phyloP scores from a whole-genome alignment of 1,140 invertebrate genomes.

The Venturia canescens region DNA sequence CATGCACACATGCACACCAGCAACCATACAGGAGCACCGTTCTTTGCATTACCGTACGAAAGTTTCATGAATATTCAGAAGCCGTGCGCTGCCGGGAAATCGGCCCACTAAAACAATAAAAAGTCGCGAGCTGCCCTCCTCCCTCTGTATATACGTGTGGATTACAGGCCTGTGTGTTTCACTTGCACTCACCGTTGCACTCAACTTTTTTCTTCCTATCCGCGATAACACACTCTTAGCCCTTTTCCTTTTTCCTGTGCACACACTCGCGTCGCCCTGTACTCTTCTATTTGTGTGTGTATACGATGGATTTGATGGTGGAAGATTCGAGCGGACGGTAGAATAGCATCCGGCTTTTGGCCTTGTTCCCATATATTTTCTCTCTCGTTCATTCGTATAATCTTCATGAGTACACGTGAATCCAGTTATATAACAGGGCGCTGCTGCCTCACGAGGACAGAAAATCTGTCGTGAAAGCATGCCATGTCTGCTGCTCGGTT shows the following conservation, averaged over 20 bases:
- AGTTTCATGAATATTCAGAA: conserved; percentile 63
- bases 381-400: conserved; percentile 32
- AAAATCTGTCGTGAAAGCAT: conserved; percentile 29
- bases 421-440: conserved; percentile 27
- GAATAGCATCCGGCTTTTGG: not conserved
- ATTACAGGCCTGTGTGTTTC: conserved; percentile 49
- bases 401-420: conserved; percentile 26
- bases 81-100: conserved; percentile 55
- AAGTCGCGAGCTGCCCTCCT: conserved; percentile 53
- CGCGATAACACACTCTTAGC: not conserved
- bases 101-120: conserved; percentile 64
- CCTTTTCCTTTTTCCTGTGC: not conserved
- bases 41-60: conserved; percentile 49
- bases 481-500: not conserved
- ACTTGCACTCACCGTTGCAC: conserved; percentile 6
- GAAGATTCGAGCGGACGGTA: not conserved
- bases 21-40: not conserved
- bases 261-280: not conserved
- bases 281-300: not conserved
- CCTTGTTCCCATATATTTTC: not conserved
- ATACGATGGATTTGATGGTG: not conserved
- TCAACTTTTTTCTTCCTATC: not conserved
- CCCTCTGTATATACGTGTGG: conserved; percentile 49
- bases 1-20: conserved; percentile 7
- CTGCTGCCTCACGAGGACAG: not conserved